A percentile compares a stretch with the other conserved stretches of the same genome.
These are phyloP conservation scores for Seira musarum DNA, from an alignment of 2,888 invertebrate species.

Conservation along the genomic window DNA sequence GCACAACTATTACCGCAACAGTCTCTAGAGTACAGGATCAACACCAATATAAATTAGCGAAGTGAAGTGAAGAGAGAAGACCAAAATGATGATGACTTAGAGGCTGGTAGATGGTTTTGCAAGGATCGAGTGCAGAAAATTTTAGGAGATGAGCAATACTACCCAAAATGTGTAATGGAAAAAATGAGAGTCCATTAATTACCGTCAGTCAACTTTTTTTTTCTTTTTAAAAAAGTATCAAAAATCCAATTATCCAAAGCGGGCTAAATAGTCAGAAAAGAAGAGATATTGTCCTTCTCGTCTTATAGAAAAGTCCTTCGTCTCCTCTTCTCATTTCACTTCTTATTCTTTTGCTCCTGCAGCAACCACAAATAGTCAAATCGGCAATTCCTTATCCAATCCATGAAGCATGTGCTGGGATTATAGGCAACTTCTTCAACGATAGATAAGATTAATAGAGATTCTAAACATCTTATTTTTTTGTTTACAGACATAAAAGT, in stretches of 20 bases:
- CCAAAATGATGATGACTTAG: conserved; percentile 8
- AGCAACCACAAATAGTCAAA: not conserved
- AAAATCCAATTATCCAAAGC: conserved; percentile 56
- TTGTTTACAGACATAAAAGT: conserved; percentile 35
- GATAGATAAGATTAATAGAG: conserved; percentile 44
- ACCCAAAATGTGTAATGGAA: conserved; percentile 1
- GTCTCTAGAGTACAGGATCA: not conserved
- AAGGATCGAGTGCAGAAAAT: not conserved
- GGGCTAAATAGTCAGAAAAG: conserved; percentile 36
- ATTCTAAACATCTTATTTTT: conserved; percentile 30
- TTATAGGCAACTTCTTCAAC: conserved; percentile 14
- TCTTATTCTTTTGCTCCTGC: not conserved
- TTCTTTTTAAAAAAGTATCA: conserved; percentile 40
- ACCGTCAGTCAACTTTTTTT: conserved; percentile 56
- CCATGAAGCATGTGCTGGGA: not conserved
- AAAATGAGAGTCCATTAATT: conserved; percentile 58
- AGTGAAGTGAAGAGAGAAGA: conserved; percentile 13
- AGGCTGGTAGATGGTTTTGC: not conserved
- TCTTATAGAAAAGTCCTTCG: not conserved
- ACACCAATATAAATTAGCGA: conserved; percentile 16
- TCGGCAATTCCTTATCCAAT: not conserved
- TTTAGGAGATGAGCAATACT: not conserved
- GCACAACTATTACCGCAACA: not conserved
- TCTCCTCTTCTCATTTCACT: not conserved
- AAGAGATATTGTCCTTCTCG: conserved; percentile 20